Base-by-base conservation (phyloP, 2,888 invertebrate genomes). In the Oxytorus armatus region DNA sequence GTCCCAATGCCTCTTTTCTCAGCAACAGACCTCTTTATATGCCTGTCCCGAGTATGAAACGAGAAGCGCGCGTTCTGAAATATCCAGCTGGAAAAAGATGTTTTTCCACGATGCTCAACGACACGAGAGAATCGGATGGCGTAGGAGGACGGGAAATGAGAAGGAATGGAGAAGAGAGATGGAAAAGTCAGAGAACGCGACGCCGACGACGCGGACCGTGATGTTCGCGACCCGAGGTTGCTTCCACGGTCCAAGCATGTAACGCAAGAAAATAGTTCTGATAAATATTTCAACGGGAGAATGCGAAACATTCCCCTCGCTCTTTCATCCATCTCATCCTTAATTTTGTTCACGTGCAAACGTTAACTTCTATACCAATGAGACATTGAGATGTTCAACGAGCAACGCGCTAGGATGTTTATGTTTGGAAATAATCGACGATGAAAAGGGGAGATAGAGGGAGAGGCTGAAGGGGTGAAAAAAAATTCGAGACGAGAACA, bases 21-120 rank as follows among this genome's bases (percentile, higher is more conserved):
- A 79, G 44, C 63, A 33, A 59, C 51, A 42, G 8, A n/a, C 39
- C 33, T 42, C 10, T 61, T 36, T 23, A 16, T 44, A 10, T 36
- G 16, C n/a, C 25, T 8, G 11, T 42, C 49, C 4, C 18, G n/a
- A 18, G 51, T 55, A 29, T 47, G 65, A 49, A 57, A 47, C 59
- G 47, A 59, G 47, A 16, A 7, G 11, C 75, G 42, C 42, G 70
- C 49, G 42, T 65, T 47, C 33, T 47, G 66, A 29, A 68, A 78
- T 74, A 73, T 78, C n/a, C 68, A 68, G 23, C 47, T 61, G 59
- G 68, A 80, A 77, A 82, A 73, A 78, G 72, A 76, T 79, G 81
- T 79, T 79, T 82, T 77, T 70, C 66, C 63, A 55, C 21, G 69
- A 36, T 77, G 74, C 75, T 70, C 63, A 72, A 57, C 66, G 77